phyloP scores from a whole-genome alignment of 2,888 invertebrate species.

The Lasioglossum lativentre region DNA sequence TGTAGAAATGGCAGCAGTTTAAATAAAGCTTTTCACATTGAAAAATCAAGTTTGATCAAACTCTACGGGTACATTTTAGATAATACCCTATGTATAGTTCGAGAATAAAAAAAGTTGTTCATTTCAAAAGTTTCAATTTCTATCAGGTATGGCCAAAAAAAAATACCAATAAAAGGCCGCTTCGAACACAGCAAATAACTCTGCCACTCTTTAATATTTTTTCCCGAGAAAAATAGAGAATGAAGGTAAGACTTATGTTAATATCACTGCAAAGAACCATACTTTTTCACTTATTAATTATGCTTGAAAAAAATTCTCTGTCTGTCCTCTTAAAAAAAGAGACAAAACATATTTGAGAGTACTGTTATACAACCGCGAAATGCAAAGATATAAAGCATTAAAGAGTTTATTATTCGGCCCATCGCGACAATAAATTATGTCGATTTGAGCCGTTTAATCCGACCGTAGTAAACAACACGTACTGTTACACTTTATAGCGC shows the following conservation, averaged over 20 bases:
- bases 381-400: background rate
- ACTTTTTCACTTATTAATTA: background rate
- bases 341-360: background rate
- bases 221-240: background rate
- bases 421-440: background rate
- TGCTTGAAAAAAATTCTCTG: background rate
- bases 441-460: background rate
- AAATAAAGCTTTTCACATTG: too few species aligned
- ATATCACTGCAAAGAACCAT: background rate
- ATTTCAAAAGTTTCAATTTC: too few species aligned
- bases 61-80: too few species aligned
- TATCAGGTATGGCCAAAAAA: too few species aligned
- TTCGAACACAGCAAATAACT: background rate
- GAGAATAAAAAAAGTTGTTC: too few species aligned
- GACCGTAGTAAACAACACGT: background rate
- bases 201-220: background rate
- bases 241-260: background rate
- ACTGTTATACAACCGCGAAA: background rate
- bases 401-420: background rate
- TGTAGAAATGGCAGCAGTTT: too few species aligned
- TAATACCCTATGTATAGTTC: too few species aligned
- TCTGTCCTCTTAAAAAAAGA: background rate
- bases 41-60: too few species aligned
- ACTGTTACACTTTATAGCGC: background rate
- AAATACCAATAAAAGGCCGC: too few species aligned